Percentiles rank a stretch among this genome's conserved stretches.
These are phyloP conservation scores for Piaya cayana DNA, from an alignment of 2,113 vertebrate genomes.

Conservation along the genomic window DNA sequence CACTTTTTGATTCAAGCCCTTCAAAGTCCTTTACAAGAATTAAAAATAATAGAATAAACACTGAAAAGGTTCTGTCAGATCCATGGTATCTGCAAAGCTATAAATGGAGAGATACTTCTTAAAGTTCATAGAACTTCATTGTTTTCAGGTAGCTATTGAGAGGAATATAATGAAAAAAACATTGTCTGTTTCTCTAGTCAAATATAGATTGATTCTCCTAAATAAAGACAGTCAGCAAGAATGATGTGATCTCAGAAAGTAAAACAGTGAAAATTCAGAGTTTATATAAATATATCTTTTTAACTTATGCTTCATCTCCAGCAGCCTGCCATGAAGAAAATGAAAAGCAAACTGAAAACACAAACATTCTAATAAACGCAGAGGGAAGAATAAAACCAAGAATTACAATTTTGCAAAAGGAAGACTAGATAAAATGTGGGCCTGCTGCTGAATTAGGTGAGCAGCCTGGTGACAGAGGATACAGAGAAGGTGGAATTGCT, in stretches of 20 bases:
- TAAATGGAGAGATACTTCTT: conserved; percentile 11
- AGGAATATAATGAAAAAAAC: neutral
- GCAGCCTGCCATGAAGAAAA: conserved; percentile 53
- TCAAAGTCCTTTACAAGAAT: neutral
- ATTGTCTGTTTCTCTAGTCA: neutral
- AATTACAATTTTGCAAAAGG: conserved; percentile 31
- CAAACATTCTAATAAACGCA: conserved; percentile 45
- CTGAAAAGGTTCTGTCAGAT: neutral
- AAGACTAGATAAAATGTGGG: too few species aligned
- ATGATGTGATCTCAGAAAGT: conserved; percentile 2
- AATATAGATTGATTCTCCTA: conserved; percentile 36
- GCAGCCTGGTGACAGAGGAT: too few species aligned
- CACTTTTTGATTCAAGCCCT: neutral
- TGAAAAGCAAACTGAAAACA: conserved; percentile 45
- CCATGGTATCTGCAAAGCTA: neutral
- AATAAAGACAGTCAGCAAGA: conserved; percentile 40
- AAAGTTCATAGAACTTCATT: neutral
- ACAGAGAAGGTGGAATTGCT: too few species aligned
- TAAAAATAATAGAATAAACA: neutral
- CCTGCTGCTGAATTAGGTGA: too few species aligned
- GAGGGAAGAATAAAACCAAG: conserved; percentile 58
- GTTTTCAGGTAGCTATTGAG: conserved; percentile 7
- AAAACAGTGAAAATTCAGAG: conserved; percentile 17
- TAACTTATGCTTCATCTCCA: conserved; percentile 33
- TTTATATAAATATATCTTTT: conserved; percentile 37